These are phyloP conservation scores for Pollimyrus isidori DNA, from an alignment of 2,113 vertebrate genomes.

Conservation along the genomic window DNA sequence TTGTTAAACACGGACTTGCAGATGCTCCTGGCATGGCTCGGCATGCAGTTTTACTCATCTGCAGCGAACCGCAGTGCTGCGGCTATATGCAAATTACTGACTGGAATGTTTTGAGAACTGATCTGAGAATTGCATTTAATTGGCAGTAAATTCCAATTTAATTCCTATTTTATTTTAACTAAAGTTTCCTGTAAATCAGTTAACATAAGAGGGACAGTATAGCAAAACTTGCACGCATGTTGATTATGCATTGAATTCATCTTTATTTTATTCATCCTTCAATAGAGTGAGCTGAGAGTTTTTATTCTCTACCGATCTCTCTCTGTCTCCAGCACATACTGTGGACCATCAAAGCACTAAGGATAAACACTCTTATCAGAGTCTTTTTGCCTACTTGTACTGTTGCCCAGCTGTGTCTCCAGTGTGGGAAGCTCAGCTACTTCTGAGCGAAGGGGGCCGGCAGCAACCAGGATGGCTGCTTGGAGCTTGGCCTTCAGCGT, in stretches of 20 bases:
- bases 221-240: neutral
- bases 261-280: neutral
- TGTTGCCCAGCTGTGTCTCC: neutral
- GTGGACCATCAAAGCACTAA: neutral
- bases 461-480: no score
- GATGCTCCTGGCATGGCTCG: neutral
- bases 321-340: neutral
- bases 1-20: neutral
- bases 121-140: neutral
- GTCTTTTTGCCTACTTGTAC: neutral
- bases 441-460: no score
- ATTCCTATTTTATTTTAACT: neutral
- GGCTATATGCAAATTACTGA: neutral
- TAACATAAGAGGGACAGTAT: neutral
- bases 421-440: no score
- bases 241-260: neutral
- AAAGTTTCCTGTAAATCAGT: neutral
- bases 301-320: neutral
- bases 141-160: neutral
- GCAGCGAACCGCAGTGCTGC: neutral
- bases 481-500: neutral
- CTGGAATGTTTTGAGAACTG: neutral
- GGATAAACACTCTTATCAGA: neutral
- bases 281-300: neutral
- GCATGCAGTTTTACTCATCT: neutral